Conservation (phyloP, 2,113 vertebrate genomes). For the Euleptes europaea region DNA sequence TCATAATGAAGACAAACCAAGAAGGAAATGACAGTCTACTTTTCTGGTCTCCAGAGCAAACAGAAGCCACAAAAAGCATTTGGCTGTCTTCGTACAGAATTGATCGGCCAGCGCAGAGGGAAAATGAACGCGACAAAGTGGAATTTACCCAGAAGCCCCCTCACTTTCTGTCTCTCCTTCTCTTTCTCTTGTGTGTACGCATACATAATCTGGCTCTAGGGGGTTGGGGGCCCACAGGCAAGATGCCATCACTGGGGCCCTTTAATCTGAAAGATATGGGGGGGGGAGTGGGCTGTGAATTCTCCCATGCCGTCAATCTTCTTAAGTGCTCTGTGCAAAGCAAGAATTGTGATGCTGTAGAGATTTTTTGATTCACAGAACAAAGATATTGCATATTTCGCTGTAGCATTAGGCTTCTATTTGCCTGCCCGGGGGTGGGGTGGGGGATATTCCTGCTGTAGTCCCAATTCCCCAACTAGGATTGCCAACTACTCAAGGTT, state of each 20-base stretch:
- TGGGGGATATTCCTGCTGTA: no score
- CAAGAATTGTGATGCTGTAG: no score
- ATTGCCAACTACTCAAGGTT: no score
- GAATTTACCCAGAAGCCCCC: not conserved
- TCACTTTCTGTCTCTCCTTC: no score
- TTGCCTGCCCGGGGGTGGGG: no score
- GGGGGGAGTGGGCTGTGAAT: not conserved
- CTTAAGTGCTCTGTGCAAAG: not conserved
- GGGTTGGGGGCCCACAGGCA: no score
- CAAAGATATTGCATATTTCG: no score
- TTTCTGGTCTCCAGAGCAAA: constrained; percentile 24
- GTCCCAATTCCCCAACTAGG: no score
- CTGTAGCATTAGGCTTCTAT: no score
- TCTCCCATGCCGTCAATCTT: not conserved
- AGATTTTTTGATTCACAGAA: no score
- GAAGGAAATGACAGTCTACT: constrained; percentile 25
- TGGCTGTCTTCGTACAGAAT: constrained; percentile 17
- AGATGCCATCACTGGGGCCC: not conserved
- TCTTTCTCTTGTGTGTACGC: not conserved
- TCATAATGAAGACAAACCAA: constrained; percentile 21
- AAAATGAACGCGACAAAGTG: constrained; percentile 20
- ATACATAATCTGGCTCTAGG: no score
- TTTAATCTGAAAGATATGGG: not conserved
- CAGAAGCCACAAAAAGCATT: not conserved
- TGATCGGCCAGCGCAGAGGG: constrained; percentile 10